Percentiles rank a stretch among this genome's conserved stretches.
phyloP scores from a whole-genome alignment of 2,888 invertebrate species.

The Tipula vernalis region DNA sequence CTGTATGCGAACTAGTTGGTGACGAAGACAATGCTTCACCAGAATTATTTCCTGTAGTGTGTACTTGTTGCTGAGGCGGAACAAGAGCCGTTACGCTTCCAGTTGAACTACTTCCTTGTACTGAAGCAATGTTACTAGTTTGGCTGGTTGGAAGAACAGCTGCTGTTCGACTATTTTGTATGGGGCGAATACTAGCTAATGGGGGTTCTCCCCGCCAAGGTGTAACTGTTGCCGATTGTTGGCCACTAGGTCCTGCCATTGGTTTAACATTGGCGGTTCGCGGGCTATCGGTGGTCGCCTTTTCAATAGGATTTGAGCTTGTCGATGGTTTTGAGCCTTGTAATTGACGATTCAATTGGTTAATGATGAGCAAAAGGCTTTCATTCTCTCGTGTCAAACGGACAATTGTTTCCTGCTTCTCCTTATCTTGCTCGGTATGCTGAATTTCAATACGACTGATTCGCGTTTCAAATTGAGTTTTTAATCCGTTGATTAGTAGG shows the following conservation, averaged over 20 bases:
- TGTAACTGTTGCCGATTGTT: slow-evolving; percentile 41
- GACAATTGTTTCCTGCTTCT: slow-evolving; percentile 40
- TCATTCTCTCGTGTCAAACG: slow-evolving; percentile 50
- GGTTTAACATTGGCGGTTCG: slow-evolving; percentile 90
- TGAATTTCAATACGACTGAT: slow-evolving; percentile 61
- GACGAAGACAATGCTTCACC: slow-evolving; percentile 47
- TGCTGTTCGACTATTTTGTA: slow-evolving; percentile 54
- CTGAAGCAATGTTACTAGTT: slow-evolving; percentile 40
- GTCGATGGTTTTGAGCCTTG: slow-evolving; percentile 57
- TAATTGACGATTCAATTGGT: slow-evolving; percentile 52
- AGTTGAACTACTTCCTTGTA: slow-evolving; percentile 23
- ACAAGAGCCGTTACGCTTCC: slow-evolving; percentile 40
- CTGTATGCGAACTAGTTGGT: slow-evolving; percentile 63
- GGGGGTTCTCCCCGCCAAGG: slow-evolving; percentile 71
- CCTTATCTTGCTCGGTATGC: slow-evolving; percentile 47
- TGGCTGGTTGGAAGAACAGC: slow-evolving; percentile 61
- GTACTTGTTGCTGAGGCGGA: slow-evolving; percentile 48
- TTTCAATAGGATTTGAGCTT: slow-evolving; percentile 50
- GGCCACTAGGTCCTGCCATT: slow-evolving; percentile 58
- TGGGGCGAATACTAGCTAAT: slow-evolving; percentile 82
- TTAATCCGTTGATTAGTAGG: slow-evolving; percentile 45
- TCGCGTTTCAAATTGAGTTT: slow-evolving; percentile 57
- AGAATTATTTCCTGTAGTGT: slow-evolving; percentile 38
- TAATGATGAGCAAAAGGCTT: slow-evolving; percentile 54
- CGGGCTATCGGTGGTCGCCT: slow-evolving; percentile 45